Evolutionary conservation across 2,113 vertebrate species (phyloP).

Genomic region (Epinephelus moara): DNA sequence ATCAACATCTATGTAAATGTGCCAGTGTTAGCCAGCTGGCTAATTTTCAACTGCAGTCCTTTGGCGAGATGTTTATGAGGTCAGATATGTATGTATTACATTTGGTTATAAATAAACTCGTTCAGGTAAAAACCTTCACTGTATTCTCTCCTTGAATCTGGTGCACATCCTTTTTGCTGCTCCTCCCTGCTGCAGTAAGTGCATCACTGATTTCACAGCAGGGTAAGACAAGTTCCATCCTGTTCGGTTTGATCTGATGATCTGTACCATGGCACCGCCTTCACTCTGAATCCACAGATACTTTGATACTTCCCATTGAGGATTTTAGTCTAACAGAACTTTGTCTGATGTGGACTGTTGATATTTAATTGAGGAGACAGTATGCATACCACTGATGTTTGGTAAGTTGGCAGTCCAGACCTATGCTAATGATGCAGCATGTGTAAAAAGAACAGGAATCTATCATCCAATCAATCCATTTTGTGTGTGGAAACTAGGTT

Average conservation of each 20-base stretch:
- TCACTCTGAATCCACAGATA: background rate
- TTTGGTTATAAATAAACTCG: background rate
- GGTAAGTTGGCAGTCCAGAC: background rate
- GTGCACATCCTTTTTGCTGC: background rate
- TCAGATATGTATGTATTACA: background rate
- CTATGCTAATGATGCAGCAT: conserved; percentile 4
- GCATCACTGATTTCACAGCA: conserved; percentile 28
- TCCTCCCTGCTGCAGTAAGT: background rate
- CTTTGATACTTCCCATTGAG: background rate
- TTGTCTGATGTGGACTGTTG: conserved; percentile 13
- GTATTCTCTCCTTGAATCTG: background rate
- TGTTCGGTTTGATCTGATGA: conserved; percentile 32
- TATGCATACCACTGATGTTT: background rate
- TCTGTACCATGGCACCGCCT: conserved; percentile 8
- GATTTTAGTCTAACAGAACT: conserved; percentile 11
- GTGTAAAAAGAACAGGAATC: conserved; percentile 14
- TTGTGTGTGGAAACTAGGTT: no score
- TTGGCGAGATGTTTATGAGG: background rate
- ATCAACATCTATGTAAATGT: background rate
- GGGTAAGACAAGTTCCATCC: background rate
- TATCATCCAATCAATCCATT: background rate
- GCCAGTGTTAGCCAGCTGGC: background rate
- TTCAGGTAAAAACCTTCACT: background rate
- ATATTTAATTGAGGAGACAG: conserved; percentile 23
- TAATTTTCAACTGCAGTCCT: background rate